Conservation (phyloP, 2,888 invertebrate species). For the Autographa pulchrina region DNA sequence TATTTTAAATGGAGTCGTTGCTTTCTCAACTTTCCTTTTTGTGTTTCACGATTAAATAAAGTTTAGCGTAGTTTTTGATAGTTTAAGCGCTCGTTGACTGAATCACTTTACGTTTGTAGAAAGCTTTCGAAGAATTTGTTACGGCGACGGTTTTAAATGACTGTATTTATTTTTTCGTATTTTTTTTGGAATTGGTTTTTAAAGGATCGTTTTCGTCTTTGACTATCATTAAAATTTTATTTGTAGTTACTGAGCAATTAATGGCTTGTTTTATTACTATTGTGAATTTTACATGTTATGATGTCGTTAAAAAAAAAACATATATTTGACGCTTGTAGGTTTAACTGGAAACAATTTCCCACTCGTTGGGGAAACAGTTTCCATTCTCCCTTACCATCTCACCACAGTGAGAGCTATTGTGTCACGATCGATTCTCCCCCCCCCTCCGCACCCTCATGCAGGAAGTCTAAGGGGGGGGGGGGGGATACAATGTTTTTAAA, state of each 20-base stretch:
- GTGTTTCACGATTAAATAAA: constrained; percentile 6
- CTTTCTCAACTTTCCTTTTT: neutral
- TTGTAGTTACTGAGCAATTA: too few relatives aligned
- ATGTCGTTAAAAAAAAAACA: neutral
- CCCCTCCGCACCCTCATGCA: constrained; percentile 27
- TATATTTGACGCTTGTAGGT: constrained; percentile 32
- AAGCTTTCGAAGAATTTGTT: neutral
- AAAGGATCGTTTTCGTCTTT: too few relatives aligned
- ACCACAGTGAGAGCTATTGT: constrained; percentile 57
- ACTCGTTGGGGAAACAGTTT: constrained; percentile 37
- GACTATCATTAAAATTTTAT: too few relatives aligned
- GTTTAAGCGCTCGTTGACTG: neutral
- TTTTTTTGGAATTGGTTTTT: too few relatives aligned
- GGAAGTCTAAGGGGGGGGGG: constrained; percentile 3
- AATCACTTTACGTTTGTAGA: neutral
- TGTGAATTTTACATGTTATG: too few relatives aligned
- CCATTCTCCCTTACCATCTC: constrained; percentile 42
- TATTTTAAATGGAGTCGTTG: constrained; percentile 6
- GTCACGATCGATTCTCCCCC: constrained; percentile 62
- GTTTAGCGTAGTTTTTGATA: neutral
- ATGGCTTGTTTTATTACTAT: too few relatives aligned
- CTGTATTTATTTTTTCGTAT: neutral
- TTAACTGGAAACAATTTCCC: constrained; percentile 50
- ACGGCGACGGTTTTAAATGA: neutral
- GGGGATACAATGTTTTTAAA: constrained; percentile 57